These are phyloP conservation scores for Brachyistius frenatus DNA, from an alignment of 2,113 vertebrate species.

Conservation along the genomic window DNA sequence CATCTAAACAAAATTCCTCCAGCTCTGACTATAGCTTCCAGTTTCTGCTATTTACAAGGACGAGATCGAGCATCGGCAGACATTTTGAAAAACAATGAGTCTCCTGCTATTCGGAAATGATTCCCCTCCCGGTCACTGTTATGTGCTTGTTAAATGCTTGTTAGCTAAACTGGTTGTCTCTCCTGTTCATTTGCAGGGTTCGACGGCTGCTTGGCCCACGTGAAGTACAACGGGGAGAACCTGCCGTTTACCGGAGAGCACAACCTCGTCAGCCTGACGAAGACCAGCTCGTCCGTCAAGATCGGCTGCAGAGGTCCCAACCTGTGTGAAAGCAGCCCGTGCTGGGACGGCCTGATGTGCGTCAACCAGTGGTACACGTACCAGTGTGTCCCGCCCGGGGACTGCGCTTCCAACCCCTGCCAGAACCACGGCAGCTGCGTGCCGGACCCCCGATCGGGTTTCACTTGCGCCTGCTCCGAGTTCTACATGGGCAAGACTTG, in stretches of 20 bases:
- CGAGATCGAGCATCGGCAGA: constrained; percentile 32
- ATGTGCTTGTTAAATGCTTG: constrained; percentile 36
- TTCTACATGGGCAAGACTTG: constrained; percentile 88
- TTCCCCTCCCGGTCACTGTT: constrained; percentile 28
- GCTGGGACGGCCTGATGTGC: constrained; percentile 93
- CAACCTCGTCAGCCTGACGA: constrained; percentile 86
- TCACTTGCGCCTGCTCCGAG: constrained; percentile 92
- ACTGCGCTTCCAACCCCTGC: constrained; percentile 92
- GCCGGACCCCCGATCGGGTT: constrained; percentile 82
- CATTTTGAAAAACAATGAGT: constrained; percentile 50
- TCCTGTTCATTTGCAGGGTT: constrained; percentile 85
- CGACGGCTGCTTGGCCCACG: constrained; percentile 91
- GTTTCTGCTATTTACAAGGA: constrained; percentile 64
- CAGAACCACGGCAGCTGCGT: constrained; percentile 94
- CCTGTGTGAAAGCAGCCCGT: constrained; percentile 93
- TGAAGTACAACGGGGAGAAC: constrained; percentile 90
- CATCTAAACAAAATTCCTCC: constrained; percentile 71
- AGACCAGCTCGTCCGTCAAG: constrained; percentile 89
- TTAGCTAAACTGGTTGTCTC: constrained; percentile 47
- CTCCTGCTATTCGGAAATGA: constrained; percentile 42
- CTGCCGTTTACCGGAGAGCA: constrained; percentile 93
- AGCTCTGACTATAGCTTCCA: constrained; percentile 66
- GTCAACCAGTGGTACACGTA: constrained; percentile 95
- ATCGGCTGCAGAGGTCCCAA: constrained; percentile 94
- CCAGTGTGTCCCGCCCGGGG: constrained; percentile 92